Evolutionary conservation across 2,797 vertebrate genomes (phyloP).

Genomic region (Myioborus miniatus): DNA sequence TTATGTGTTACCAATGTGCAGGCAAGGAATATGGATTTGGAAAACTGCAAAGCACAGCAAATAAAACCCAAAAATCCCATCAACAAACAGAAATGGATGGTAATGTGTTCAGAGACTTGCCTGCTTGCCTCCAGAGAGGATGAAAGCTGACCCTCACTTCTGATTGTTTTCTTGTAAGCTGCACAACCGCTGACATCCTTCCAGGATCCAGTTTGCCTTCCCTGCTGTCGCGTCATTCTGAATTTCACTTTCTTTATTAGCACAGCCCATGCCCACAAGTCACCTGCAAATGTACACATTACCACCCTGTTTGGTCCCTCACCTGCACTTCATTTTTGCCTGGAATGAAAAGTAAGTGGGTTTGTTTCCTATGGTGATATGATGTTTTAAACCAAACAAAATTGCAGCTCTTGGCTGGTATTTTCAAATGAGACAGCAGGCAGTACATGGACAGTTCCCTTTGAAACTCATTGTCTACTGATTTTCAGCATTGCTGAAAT

Average conservation of each 20-base stretch:
- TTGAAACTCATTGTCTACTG: not conserved
- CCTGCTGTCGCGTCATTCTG: fast-evolving
- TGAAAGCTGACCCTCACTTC: not conserved
- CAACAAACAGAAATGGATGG: not conserved
- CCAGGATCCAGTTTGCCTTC: not conserved
- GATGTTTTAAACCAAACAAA: not conserved
- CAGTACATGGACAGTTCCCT: not conserved
- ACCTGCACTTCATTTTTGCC: not conserved
- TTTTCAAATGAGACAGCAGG: not conserved
- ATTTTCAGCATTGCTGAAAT: not conserved
- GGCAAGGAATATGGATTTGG: not conserved
- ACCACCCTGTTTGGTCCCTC: not conserved
- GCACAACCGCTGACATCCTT: not conserved
- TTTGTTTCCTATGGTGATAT: not conserved
- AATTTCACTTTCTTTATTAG: not conserved
- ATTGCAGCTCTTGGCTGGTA: not conserved
- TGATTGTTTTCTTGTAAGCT: not conserved
- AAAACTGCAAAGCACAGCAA: not conserved
- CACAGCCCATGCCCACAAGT: not conserved
- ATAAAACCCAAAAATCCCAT: not conserved
- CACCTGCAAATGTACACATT: not conserved
- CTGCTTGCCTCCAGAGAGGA: not conserved
- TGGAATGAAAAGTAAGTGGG: not conserved
- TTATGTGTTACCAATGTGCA: not conserved
- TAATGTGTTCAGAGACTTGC: not conserved